Percentiles rank a stretch among this genome's conserved stretches.
phyloP scores from a whole-genome alignment of 2,888 invertebrate genomes.

The Gortyna flavago region DNA sequence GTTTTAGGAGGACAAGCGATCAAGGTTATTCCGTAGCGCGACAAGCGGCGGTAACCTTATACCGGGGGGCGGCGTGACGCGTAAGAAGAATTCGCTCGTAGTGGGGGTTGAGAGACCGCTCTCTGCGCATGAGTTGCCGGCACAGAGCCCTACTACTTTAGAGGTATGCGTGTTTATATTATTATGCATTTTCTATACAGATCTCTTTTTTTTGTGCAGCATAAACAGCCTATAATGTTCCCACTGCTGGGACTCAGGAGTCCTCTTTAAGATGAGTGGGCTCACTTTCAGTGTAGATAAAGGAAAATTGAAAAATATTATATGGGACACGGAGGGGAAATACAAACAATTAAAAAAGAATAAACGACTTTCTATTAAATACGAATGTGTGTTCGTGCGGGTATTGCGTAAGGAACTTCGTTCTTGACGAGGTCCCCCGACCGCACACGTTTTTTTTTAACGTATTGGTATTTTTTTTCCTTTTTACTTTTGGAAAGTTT shows the following conservation, averaged over 20 bases:
- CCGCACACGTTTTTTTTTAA: neutral
- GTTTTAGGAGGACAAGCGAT: constrained; percentile 88
- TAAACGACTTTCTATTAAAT: too few species aligned
- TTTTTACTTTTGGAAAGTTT: neutral
- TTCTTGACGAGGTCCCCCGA: too few species aligned
- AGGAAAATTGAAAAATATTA: neutral
- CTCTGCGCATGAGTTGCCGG: constrained; percentile 85
- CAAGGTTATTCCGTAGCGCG: constrained; percentile 92
- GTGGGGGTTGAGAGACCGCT: constrained; percentile 81
- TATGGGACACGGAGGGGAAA: neutral
- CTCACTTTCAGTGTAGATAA: too few species aligned
- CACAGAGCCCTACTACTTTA: constrained; percentile 86
- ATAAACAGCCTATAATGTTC: too few species aligned
- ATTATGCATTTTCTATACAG: neutral
- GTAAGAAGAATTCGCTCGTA: constrained; percentile 87
- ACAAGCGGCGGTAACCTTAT: constrained; percentile 89
- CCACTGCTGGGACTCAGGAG: too few species aligned
- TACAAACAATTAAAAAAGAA: neutral
- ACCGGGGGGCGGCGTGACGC: constrained; percentile 77
- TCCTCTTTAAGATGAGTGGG: too few species aligned
- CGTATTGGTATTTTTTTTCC: neutral
- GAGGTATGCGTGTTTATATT: constrained; percentile 74
- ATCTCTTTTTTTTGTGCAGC: too few species aligned
- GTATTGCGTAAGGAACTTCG: too few species aligned
- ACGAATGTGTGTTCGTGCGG: too few species aligned